Evolutionary conservation across 2,113 vertebrate species (phyloP), one percentile per base, ranked within the genome.

Genomic region (Mormyrus lacerda): DNA sequence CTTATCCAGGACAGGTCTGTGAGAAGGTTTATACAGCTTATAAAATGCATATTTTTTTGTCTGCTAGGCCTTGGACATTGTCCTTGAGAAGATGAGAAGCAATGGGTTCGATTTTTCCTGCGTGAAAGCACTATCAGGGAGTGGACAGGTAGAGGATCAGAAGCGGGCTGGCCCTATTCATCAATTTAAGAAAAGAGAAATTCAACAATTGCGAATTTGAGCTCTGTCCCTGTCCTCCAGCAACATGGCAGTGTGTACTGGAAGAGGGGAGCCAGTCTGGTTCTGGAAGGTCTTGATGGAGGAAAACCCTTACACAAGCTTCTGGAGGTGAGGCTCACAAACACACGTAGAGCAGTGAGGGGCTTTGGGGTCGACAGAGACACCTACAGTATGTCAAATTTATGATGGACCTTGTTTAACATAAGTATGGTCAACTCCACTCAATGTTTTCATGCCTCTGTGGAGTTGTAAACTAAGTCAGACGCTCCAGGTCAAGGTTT

Each of bases 241-340:
- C 98, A 99, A 97, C 98, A 99, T 24, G 98, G 98, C 79, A 97
- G 97, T 8, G 96, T 99, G 13, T 99, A 96, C 91, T 99, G 98
- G 98, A 98, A 94, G 85, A 92, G 90, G 8, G 97, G 97, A 87
- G 96, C 97, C 0, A 90, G 91, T 11, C 69, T 83, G n/a, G 91
- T 90, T 15, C 95, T 99, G 89, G 92, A 90, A 27, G 90, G 90
- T 86, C 94, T 97, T 8, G 91, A 96, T 45, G 90, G 96, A 0
- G 90, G 94, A 15, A 92, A 93, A 85, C 91, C 90, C 24, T 94
- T 99, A 42, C 90, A 95, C 89, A 92, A 94, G 3, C 93, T 94
- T 87, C 94, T 99, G 35, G 94, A 98, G 97, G 98, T 98, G 91
- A 91, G 91, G 39, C 44, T 8, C 44, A 7, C 85, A 58, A 65